A percentile compares a stretch with the other conserved stretches of the same genome.
Conservation (phyloP, 2,888 invertebrate species). For the Gerris lacustris region DNA sequence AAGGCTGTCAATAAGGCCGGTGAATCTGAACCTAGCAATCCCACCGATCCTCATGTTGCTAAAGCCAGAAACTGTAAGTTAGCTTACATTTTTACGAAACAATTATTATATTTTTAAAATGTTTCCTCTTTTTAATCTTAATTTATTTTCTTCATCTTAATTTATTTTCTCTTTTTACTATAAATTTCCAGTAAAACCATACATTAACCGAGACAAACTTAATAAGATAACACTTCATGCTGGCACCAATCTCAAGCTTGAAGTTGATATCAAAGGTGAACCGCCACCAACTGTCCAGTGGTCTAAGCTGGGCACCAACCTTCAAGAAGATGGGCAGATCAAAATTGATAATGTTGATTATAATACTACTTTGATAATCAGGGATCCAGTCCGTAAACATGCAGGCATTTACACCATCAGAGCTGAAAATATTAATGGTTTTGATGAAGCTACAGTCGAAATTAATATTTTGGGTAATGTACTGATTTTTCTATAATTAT, state of each 20-base stretch:
- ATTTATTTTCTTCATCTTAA: not conserved
- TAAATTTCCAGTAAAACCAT: conserved; percentile 67
- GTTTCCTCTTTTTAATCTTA: not conserved
- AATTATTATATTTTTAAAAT: not conserved
- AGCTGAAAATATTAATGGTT: conserved; percentile 85
- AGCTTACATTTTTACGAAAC: not conserved
- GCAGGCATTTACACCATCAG: conserved; percentile 82
- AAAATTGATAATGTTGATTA: conserved; percentile 85
- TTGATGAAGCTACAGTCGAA: conserved; percentile 88
- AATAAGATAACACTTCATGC: conserved; percentile 77
- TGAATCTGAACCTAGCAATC: conserved; percentile 77
- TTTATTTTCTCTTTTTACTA: not conserved
- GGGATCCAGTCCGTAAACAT: conserved; percentile 68
- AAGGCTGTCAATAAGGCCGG: conserved; percentile 91
- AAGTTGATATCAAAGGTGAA: conserved; percentile 92
- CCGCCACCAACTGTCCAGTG: conserved; percentile 85
- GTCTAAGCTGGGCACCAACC: conserved; percentile 53
- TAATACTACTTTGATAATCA: conserved; percentile 71
- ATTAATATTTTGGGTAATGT: conserved; percentile 63
- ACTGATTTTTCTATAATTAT: not conserved
- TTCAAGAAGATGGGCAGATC: conserved; percentile 53
- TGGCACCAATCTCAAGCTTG: conserved; percentile 77
- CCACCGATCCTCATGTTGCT: conserved; percentile 73
- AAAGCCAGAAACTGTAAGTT: conserved; percentile 75
- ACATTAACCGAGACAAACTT: conserved; percentile 88